Evolutionary conservation across 35 echinoderm and acorn worm species (phyloP), one percentile per base, ranked within the genome.

Genomic region (Nesometra sesokonis): DNA sequence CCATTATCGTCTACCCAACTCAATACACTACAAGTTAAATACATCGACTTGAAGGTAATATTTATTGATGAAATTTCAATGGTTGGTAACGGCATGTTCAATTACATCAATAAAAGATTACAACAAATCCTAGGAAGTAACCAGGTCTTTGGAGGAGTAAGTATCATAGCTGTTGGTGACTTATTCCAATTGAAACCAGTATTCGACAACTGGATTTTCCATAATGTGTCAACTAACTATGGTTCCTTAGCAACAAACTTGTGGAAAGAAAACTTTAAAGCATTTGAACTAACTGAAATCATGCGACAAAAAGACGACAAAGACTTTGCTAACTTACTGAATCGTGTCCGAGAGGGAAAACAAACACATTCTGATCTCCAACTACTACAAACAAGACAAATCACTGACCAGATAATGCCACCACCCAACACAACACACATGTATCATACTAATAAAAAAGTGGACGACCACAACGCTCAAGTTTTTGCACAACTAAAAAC

Each of bases 291-390:
- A 0, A 91, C 89, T 32, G 83, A 91, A 91, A 91, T 86, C 23
- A 91, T 91, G 84, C 84, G 89, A 21, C 84, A 91, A 37, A 91
- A 82, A 57, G 89, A 86, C 57, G 89, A 91, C 32, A 2, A 85
- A 85, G 35, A 13, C 19, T 91, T 81, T 86, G 89, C 89, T 34
- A 9, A 91, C 29, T 19, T 90, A 15, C 47, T 90, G 15, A 84
- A 85, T 33, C 38, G 88, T 3, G 17, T 91, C 0, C 29, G 89
- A n/a, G 84, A 86, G 82, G 89, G 84, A 33, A 91, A 86, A 30
- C 84, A 86, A 0, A 85, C 88, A 77, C 32, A 85, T 34, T 17
- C 80, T 32, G 83, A 91, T 38, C 46, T 86, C 27, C 39, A 33
- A 0, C 15, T 85, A n/a, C 32, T 86, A 17, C 17, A 79, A 52